Evolutionary conservation across 2,888 invertebrate species (phyloP), one percentile per base, ranked within the genome.

Genomic region (Drosophila phalerata): DNA sequence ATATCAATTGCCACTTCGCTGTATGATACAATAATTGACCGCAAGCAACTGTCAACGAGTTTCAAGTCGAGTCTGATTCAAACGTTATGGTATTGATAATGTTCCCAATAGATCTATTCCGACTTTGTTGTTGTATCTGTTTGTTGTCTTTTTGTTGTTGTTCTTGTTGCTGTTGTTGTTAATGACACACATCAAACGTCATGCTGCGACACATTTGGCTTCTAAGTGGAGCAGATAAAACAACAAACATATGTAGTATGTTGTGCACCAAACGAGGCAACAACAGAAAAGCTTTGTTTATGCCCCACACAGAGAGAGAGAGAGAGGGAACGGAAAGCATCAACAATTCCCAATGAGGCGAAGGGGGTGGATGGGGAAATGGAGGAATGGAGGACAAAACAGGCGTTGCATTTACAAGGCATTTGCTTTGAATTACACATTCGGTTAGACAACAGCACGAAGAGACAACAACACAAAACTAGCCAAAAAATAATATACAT

Each of bases 151-250:
- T 38, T 10, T 19, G 22, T 4, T 58, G 55, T 13, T 38, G 55
- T 9, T 66, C 42, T 15, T 37, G 52, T 15, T 22, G 25, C n/a
- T 45, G 38, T 37, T 47, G 34, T 60, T 79, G 64, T 75, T 74
- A 77, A 74, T 79, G 79, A 75, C 71, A 77, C 71, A 79, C 68
- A 79, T 79, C 79, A 77, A 77, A 79, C 76, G 77, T 79, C 77
- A 75, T 56, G 80, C 71, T 68, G 79, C 58, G 79, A 60, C 79
- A 75, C 76, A 71, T 71, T 77, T 75, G 68, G 62, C 57, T 37
- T 51, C 58, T 37, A 69, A 69, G 53, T 74, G 65, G 69, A 51
- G 30, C 70, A 66, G 38, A 22, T 56, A 67, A 38, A 60, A 58
- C 76, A 63, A 56, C 60, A 66, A 74, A 60, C 77, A 72, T 55